Conservation (phyloP, 2,888 invertebrate genomes). For the Pardosa pseudoannulata region DNA sequence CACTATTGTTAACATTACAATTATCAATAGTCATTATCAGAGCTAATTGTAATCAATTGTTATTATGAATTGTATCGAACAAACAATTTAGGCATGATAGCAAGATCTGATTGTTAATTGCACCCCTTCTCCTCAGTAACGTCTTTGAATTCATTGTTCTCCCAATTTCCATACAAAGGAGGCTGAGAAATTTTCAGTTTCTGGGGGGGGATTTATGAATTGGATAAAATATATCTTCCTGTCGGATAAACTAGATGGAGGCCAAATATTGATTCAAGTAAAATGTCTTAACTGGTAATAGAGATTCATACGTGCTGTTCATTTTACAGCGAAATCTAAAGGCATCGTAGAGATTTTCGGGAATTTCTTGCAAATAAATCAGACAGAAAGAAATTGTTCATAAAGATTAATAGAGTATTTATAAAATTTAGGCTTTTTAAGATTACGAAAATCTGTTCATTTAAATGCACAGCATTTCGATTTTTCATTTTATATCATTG, state of each 20-base stretch:
- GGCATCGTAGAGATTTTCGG: no score
- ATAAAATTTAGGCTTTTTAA: no score
- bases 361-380: no score
- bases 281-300: constrained; percentile 2
- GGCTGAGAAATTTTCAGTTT: not conserved
- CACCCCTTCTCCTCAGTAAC: not conserved
- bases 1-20: not conserved
- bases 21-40: not conserved
- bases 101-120: not conserved
- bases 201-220: not conserved
- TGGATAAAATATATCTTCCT: not conserved
- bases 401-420: no score
- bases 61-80: not conserved
- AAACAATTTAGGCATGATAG: not conserved
- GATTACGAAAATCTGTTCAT: no score
- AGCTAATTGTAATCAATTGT: not conserved
- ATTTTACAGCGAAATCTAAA: no score
- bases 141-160: not conserved
- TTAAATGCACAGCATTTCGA: no score
- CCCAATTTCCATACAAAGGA: not conserved
- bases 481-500: no score
- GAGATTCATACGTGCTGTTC: no score
- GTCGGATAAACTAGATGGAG: not conserved
- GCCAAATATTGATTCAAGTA: constrained; percentile 40
- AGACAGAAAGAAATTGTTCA: no score